These are phyloP conservation scores for Ctenomys sociabilis DNA, from an alignment of 2,113 vertebrate species.

Conservation along the genomic window DNA sequence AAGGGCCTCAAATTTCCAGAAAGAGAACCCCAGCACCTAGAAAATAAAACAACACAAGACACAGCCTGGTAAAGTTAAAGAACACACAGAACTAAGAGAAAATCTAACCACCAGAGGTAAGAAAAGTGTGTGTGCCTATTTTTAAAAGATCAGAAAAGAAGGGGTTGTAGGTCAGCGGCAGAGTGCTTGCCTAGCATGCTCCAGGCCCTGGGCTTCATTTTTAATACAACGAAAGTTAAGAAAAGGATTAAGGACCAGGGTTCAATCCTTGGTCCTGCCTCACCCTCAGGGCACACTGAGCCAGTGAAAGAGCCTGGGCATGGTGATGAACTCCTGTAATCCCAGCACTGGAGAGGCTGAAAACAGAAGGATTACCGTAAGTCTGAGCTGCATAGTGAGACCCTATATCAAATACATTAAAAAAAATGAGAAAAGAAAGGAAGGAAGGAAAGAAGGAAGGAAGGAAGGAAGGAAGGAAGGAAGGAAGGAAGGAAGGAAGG, in stretches of 20 bases:
- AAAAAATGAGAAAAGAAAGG: too few species aligned
- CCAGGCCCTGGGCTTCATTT: background rate
- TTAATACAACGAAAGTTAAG: background rate
- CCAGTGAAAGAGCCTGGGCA: too few species aligned
- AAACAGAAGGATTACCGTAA: too few species aligned
- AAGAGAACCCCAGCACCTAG: background rate
- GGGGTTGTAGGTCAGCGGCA: background rate
- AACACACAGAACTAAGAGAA: background rate
- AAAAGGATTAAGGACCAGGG: background rate
- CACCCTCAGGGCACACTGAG: too few species aligned
- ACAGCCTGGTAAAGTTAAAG: background rate
- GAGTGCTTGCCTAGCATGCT: background rate
- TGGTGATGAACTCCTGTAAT: too few species aligned
- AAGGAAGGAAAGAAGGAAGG: too few species aligned
- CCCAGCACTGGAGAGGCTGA: too few species aligned
- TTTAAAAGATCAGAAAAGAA: background rate
- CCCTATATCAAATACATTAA: too few species aligned
- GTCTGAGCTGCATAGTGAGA: too few species aligned
- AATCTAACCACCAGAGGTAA: background rate
- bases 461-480: background rate
- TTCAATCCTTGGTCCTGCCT: too few species aligned
- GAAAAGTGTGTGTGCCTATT: background rate
- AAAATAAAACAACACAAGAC: background rate
- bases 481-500: too few species aligned
- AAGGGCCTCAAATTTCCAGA: background rate